Evolutionary conservation across 2,797 vertebrate species (phyloP).

Genomic region (Enoplosus armatus): DNA sequence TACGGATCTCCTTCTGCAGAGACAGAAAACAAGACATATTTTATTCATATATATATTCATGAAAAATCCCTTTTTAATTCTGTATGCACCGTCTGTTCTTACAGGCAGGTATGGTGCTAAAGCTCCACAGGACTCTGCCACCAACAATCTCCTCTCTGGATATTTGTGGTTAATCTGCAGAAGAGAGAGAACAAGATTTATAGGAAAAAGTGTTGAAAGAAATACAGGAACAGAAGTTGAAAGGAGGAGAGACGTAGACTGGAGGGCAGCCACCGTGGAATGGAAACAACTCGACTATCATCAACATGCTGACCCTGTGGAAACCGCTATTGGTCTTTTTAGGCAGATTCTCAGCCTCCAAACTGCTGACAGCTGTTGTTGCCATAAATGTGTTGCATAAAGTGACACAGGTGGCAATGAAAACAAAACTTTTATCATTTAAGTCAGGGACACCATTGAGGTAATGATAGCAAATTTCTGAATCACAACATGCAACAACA

Average conservation of each 20-base stretch:
- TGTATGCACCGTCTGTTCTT: conserved; percentile 76
- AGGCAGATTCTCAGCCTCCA: conserved; percentile 76
- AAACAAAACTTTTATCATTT: conserved; percentile 58
- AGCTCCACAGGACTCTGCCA: conserved; percentile 98
- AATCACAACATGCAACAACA: conserved; percentile 5
- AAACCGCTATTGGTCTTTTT: conserved; percentile 75
- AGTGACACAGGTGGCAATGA: conserved; percentile 65
- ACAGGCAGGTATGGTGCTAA: conserved; percentile 98
- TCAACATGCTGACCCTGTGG: conserved; percentile 81
- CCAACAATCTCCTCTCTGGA: conserved; percentile 95
- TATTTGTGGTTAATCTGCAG: conserved; percentile 99
- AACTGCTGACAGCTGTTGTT: conserved; percentile 65
- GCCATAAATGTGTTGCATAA: conserved; percentile 39
- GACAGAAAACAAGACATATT: conserved; percentile 26
- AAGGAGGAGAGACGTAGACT: conserved; percentile 55
- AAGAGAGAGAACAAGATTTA: conserved; percentile 34
- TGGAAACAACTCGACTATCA: conserved; percentile 76
- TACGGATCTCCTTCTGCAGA: conserved; percentile 97
- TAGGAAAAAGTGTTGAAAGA: conserved; percentile 36
- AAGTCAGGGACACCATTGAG: conserved; percentile 50
- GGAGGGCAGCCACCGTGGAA: conserved; percentile 68
- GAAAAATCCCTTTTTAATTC: background rate
- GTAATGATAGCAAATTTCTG: background rate
- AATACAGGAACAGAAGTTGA: conserved; percentile 49
- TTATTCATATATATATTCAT: background rate